Evolutionary conservation across 2,888 invertebrate genomes (phyloP).

Genomic region (Spilosoma lubricipeda): DNA sequence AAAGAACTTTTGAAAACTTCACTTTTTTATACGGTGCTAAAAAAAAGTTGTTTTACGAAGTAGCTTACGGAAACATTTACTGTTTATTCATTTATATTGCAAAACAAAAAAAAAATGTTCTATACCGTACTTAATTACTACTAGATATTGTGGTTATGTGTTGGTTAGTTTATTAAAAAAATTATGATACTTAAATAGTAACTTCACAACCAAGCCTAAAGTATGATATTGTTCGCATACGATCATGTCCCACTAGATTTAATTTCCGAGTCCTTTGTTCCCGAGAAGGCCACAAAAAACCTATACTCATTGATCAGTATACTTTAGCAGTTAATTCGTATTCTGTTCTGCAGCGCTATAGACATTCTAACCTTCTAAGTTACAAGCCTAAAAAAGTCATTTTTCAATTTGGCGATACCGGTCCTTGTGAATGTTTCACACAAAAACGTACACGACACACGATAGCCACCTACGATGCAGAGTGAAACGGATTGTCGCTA

Average conservation of each 20-base stretch:
- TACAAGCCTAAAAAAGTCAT: constrained; percentile 55
- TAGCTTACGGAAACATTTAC: constrained; percentile 9
- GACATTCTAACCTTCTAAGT: constrained; percentile 28
- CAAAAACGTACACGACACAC: constrained; percentile 67
- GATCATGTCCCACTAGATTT: neutral
- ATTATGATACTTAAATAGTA: neutral
- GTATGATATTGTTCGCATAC: neutral
- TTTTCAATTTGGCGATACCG: constrained; percentile 58
- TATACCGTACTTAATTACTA: constrained; percentile 6
- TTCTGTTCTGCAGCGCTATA: neutral
- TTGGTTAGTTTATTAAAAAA: neutral
- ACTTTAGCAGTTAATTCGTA: neutral
- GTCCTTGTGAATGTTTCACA: constrained; percentile 66
- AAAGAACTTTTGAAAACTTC: constrained; percentile 11
- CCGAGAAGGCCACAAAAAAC: neutral
- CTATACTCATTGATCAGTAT: neutral
- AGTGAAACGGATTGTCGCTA: constrained; percentile 58
- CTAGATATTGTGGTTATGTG: constrained; percentile 5
- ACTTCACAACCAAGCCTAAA: neutral
- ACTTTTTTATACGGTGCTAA: constrained; percentile 18
- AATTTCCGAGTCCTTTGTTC: neutral
- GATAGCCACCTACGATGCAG: constrained; percentile 75
- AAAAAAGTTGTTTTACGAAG: constrained; percentile 9
- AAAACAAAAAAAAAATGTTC: constrained; percentile 6
- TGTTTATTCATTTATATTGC: constrained; percentile 12